phyloP scores from a whole-genome alignment of 2,888 invertebrate genomes.

The Iselma pallidipennis region DNA sequence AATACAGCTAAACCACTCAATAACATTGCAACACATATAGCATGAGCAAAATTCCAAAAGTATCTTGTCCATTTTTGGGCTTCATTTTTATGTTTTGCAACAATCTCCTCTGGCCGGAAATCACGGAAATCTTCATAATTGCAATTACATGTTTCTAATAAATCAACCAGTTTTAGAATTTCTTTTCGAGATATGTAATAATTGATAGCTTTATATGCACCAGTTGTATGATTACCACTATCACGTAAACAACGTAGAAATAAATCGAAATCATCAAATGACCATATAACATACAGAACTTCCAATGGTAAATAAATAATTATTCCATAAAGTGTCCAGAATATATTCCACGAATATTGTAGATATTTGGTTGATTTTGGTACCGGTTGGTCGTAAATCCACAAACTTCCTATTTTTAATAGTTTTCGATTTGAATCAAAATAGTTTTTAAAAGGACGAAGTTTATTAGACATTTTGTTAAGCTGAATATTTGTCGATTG shows the following conservation, averaged over 20 bases:
- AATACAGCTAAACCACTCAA: slow-evolving; percentile 20
- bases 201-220: slow-evolving; percentile 22
- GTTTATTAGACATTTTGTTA: slow-evolving; percentile 4
- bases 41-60: slow-evolving; percentile 20
- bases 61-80: slow-evolving; percentile 25
- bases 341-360: slow-evolving; percentile 20
- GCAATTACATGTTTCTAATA: slow-evolving; percentile 9
- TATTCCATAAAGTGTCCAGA: slow-evolving; percentile 17
- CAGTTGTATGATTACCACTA: slow-evolving; percentile 24
- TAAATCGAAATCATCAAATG: slow-evolving; percentile 16
- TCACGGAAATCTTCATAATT: slow-evolving; percentile 20
- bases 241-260: slow-evolving; percentile 22
- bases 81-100: slow-evolving; percentile 12
- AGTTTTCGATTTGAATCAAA: slow-evolving; percentile 23
- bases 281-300: slow-evolving; percentile 9
- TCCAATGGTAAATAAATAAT: slow-evolving; percentile 25
- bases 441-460: slow-evolving; percentile 9
- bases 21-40: slow-evolving; percentile 24
- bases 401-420: slow-evolving; percentile 18
- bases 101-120: slow-evolving; percentile 19
- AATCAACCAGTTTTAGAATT: slow-evolving; percentile 15
- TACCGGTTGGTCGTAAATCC: slow-evolving; percentile 22
- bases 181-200: slow-evolving; percentile 17
- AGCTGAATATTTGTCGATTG: not conserved
- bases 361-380: slow-evolving; percentile 3